phyloP scores from a whole-genome alignment of 2,888 invertebrate genomes.

The Ischnura elegans region DNA sequence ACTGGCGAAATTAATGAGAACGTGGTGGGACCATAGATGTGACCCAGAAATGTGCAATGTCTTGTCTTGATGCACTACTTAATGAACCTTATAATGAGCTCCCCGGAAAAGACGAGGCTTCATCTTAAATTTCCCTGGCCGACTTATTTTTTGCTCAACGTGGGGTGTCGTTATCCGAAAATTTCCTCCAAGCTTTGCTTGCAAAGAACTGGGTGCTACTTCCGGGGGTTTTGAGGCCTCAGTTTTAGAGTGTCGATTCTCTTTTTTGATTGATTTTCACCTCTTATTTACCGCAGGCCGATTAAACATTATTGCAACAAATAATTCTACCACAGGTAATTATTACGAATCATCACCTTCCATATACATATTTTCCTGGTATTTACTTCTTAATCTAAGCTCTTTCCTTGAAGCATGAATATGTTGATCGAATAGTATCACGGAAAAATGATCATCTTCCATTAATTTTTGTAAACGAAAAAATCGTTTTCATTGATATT shows the following conservation, averaged over 20 bases:
- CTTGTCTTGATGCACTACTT: background rate
- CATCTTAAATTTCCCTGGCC: background rate
- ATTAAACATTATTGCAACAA: no score
- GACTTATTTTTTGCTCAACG: background rate
- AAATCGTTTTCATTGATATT: no score
- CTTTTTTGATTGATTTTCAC: background rate
- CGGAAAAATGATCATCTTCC: no score
- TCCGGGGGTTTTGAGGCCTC: background rate
- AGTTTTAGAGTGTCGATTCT: background rate
- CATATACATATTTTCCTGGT: no score
- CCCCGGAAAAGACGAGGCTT: background rate
- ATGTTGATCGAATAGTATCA: no score
- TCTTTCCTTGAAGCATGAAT: no score
- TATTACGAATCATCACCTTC: no score
- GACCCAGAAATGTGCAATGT: constrained; percentile 11
- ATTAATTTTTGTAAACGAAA: no score
- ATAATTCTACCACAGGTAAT: no score
- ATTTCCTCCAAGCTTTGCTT: background rate
- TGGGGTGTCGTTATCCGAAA: background rate
- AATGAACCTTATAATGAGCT: background rate
- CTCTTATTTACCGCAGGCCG: background rate
- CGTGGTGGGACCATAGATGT: background rate
- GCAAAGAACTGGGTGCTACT: background rate
- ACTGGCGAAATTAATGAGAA: background rate
- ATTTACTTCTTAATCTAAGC: no score